These are phyloP conservation scores for Holcopasites calliopsidis DNA, from an alignment of 1,140 invertebrate genomes.

Conservation along the genomic window DNA sequence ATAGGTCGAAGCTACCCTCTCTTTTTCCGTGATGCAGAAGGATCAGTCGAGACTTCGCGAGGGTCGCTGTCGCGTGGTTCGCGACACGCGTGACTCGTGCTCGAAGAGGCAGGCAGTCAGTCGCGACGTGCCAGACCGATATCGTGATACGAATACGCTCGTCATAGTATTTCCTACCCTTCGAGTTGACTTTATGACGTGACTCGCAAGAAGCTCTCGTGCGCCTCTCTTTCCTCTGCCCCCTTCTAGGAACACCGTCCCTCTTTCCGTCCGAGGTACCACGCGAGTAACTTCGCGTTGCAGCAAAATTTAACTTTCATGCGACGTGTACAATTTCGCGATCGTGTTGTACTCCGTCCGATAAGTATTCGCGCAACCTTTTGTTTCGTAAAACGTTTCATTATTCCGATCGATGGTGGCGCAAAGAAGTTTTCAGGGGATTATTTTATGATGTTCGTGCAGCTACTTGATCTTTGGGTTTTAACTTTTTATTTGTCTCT, in stretches of 20 bases:
- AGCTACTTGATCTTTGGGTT: not conserved
- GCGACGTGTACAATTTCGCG: not conserved
- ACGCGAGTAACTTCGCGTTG: too few species aligned
- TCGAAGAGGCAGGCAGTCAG: slow-evolving; percentile 27
- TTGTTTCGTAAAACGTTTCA: not conserved
- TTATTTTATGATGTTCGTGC: not conserved
- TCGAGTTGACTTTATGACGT: slow-evolving; percentile 41
- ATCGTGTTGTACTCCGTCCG: too few species aligned
- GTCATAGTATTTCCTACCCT: slow-evolving; percentile 14
- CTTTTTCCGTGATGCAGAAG: slow-evolving; percentile 40
- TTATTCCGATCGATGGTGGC: not conserved
- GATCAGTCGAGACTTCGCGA: slow-evolving; percentile 53
- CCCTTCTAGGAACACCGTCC: not conserved
- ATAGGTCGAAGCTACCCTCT: slow-evolving; percentile 1
- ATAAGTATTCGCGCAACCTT: not conserved
- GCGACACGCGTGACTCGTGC: slow-evolving; percentile 43
- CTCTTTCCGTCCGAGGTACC: too few species aligned
- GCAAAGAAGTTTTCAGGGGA: not conserved
- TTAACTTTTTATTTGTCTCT: not conserved
- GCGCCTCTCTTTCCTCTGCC: not conserved
- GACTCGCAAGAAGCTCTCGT: slow-evolving; percentile 20
- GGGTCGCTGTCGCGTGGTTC: not conserved
- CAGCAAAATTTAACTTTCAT: not conserved
- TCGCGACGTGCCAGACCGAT: slow-evolving; percentile 9
- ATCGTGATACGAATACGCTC: slow-evolving; percentile 44